Evolutionary conservation across 2,113 vertebrate species (phyloP).

Genomic region (Hemichromis elongatus): DNA sequence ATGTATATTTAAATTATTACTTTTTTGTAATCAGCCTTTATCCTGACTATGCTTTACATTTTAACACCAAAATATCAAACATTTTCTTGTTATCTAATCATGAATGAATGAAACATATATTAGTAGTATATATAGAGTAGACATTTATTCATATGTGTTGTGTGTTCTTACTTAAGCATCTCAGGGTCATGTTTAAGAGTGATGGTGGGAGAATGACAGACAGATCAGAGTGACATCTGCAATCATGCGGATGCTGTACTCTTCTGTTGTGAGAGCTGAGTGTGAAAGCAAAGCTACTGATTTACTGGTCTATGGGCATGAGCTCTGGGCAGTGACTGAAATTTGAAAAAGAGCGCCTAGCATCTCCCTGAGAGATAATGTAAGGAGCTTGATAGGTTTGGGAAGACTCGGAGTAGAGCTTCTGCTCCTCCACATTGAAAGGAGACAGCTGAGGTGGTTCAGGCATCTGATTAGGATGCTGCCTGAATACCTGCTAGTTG

Average conservation of each 20-base stretch:
- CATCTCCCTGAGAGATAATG: neutral
- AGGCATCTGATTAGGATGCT: neutral
- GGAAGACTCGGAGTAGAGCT: neutral
- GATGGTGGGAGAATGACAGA: neutral
- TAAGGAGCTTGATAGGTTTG: neutral
- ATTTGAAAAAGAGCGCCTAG: neutral
- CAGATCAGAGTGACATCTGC: neutral
- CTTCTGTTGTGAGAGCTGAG: neutral
- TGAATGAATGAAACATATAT: neutral
- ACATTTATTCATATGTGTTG: neutral
- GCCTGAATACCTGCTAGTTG: neutral
- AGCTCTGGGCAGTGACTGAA: rapidly evolving
- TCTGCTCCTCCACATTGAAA: neutral
- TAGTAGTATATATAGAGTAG: too few species aligned
- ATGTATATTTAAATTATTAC: neutral
- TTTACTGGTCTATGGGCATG: neutral
- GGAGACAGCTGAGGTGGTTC: neutral
- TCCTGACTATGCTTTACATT: neutral
- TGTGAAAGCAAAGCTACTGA: neutral
- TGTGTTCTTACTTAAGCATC: neutral
- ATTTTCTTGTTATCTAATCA: neutral
- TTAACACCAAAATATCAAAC: neutral
- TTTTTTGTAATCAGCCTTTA: neutral
- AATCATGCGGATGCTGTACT: neutral
- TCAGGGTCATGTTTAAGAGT: neutral